A percentile compares a stretch with the other conserved stretches of the same genome.
phyloP scores from a whole-genome alignment of 2,113 vertebrate genomes.

The Ciconia maguari region DNA sequence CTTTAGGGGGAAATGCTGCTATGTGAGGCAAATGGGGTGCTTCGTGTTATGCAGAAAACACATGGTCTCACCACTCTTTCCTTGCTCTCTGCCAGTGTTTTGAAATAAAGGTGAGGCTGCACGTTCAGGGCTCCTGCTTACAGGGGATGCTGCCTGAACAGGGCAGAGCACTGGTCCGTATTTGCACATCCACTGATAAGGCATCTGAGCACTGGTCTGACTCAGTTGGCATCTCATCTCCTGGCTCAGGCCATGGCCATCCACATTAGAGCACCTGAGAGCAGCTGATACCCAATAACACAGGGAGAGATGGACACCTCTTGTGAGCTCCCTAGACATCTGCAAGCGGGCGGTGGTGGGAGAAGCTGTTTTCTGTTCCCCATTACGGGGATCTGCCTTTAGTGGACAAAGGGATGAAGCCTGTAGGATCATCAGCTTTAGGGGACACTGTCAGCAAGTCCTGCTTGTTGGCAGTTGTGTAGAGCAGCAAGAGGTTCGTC shows the following conservation, averaged over 20 bases:
- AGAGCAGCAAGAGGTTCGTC: not conserved
- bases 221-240: not conserved
- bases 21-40: not conserved
- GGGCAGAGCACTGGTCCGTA: not conserved
- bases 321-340: not conserved
- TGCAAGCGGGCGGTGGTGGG: rapidly evolving
- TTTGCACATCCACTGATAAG: not conserved
- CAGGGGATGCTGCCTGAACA: not conserved
- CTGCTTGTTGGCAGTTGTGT: not conserved
- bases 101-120: not conserved
- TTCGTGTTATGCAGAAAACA: not conserved
- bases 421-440: not conserved
- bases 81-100: not conserved
- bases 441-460: not conserved
- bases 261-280: not conserved
- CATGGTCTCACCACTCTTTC: not conserved
- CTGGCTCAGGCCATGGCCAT: not conserved
- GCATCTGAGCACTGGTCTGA: not conserved
- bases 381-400: not conserved
- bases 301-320: not conserved
- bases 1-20: not conserved
- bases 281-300: not conserved
- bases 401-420: not conserved
- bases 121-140: rapidly evolving
- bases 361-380: not conserved